phyloP scores from a whole-genome alignment of 92 coral and sea anemone genomes.

The Phenganax stokvisi region DNA sequence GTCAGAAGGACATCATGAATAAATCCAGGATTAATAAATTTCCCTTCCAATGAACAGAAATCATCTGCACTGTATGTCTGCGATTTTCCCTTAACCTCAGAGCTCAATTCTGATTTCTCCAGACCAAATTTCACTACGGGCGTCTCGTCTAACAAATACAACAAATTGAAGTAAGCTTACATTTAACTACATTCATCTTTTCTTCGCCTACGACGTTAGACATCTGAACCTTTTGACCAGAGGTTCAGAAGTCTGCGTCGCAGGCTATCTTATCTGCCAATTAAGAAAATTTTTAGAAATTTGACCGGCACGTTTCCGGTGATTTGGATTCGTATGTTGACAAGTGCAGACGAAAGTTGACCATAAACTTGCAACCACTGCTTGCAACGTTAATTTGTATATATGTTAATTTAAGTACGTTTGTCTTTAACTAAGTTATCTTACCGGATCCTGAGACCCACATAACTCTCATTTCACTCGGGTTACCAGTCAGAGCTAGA shows the following conservation, averaged over 20 bases:
- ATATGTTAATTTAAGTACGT: background rate
- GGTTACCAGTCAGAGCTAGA: slow-evolving; percentile 78
- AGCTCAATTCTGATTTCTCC: background rate
- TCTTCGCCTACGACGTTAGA: too few species aligned
- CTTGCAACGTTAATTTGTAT: too few species aligned
- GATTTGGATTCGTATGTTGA: background rate
- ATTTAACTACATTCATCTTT: too few species aligned
- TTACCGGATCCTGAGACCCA: slow-evolving; percentile 95
- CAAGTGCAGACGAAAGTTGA: too few species aligned
- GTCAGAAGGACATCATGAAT: slow-evolving; percentile 60
- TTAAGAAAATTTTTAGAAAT: background rate
- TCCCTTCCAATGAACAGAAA: slow-evolving; percentile 52
- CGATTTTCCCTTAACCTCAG: slow-evolving; percentile 45
- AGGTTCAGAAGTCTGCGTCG: too few species aligned
- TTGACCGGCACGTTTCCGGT: background rate
- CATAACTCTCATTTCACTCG: slow-evolving; percentile 89
- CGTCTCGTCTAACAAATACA: slow-evolving; percentile 31
- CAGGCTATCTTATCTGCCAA: too few species aligned
- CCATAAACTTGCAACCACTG: too few species aligned
- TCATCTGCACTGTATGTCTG: slow-evolving; percentile 48
- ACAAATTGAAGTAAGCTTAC: background rate
- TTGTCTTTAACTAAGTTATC: background rate
- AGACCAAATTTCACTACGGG: slow-evolving; percentile 45
- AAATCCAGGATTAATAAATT: slow-evolving; percentile 57
- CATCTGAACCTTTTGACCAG: too few species aligned